Percentiles rank a stretch among this genome's conserved stretches.
These are phyloP conservation scores for Nesometra sesokonis DNA, from an alignment of 35 echinoderm and acorn worm genomes.

Conservation along the genomic window DNA sequence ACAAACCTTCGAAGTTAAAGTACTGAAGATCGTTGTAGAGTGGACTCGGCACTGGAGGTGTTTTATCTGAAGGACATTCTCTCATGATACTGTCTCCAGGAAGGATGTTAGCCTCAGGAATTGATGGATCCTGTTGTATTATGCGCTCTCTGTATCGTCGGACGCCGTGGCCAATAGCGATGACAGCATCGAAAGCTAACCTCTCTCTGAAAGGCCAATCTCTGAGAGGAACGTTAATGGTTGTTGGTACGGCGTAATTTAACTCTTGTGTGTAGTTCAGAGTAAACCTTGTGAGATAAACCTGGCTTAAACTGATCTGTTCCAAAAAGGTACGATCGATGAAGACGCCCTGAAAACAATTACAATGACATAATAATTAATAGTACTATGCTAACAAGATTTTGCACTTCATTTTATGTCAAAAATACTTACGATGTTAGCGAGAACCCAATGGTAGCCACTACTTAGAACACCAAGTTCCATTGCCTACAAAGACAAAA, in stretches of 20 bases:
- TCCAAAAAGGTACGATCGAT: conserved; percentile 38
- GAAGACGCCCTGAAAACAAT: not conserved
- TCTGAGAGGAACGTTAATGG: conserved; percentile 20
- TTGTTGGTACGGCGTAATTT: conserved; percentile 56
- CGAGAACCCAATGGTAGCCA: conserved; percentile 57
- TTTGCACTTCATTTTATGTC: no score
- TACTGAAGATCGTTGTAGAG: conserved; percentile 35
- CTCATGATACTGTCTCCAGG: conserved; percentile 81
- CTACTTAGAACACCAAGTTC: conserved; percentile 35
- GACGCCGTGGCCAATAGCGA: conserved; percentile 78
- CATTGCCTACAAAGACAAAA: conserved; percentile 32
- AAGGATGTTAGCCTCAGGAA: conserved; percentile 29
- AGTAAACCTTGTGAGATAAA: conserved; percentile 67
- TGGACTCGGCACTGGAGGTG: conserved; percentile 17
- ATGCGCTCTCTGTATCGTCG: conserved; percentile 49
- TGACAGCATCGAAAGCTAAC: conserved; percentile 69
- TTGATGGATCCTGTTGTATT: not conserved
- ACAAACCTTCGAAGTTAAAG: conserved; percentile 70
- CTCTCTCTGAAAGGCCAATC: conserved; percentile 67
- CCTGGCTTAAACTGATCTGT: conserved; percentile 59
- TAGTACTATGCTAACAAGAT: no score
- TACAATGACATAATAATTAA: no score
- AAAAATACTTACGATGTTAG: conserved; percentile 50
- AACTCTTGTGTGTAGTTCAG: conserved; percentile 83
- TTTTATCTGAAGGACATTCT: conserved; percentile 47